Evolutionary conservation across 2,888 invertebrate species (phyloP).

Genomic region (Pterostichus madidus): DNA sequence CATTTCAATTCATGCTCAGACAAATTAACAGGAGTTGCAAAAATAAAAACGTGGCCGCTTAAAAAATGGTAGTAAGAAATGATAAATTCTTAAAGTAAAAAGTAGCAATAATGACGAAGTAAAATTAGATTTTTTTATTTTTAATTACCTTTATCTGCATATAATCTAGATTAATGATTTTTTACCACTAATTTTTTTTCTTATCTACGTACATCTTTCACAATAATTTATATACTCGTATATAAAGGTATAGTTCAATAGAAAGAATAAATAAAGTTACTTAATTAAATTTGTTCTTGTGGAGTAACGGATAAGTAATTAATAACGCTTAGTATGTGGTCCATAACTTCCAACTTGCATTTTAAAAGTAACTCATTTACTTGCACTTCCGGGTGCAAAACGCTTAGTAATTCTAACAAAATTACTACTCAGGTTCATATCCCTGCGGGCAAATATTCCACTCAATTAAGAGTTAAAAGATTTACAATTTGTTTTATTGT

Average conservation of each 20-base stretch:
- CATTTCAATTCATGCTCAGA: neutral
- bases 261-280: no score
- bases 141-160: conserved; percentile 1
- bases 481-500: conserved; percentile 9
- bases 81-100: no score
- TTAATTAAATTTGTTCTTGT: no score
- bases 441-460: neutral
- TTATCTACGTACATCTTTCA: neutral
- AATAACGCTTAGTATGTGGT: conserved; percentile 3
- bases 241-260: no score
- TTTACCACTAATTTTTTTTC: neutral
- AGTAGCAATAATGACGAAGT: neutral
- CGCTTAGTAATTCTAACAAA: conserved; percentile 32
- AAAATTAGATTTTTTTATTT: neutral
- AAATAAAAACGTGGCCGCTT: neutral
- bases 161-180: conserved; percentile 19
- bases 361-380: conserved; percentile 11
- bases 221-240: no score
- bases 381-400: conserved; percentile 19
- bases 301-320: neutral
- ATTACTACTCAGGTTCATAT: conserved; percentile 3
- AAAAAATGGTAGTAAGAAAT: no score
- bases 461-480: conserved; percentile 26
- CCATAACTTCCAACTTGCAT: neutral
- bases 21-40: conserved; percentile 2